Evolutionary conservation across 1,140 invertebrate genomes (phyloP), one percentile per base, ranked within the genome.

Genomic region (Eurosta solidaginis): DNA sequence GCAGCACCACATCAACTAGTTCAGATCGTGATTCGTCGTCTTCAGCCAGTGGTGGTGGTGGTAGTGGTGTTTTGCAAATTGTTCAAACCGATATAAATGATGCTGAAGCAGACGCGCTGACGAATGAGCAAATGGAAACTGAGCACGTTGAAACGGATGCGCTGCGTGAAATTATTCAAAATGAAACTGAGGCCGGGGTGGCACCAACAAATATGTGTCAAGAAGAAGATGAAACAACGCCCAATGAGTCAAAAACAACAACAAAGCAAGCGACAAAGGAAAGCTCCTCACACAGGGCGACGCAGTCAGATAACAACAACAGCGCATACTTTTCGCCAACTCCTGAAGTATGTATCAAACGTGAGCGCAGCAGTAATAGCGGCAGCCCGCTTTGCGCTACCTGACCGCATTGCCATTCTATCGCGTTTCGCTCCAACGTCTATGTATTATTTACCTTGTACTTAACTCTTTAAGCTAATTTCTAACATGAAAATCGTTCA

Each of bases 1-100:
- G 79, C 76, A 81, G 80, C 76, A 80, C 80, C 12, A 76, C 79
- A 7, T 79, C 79, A 14, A 75, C 74, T 17, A 44, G 40, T 40
- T 77, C 78, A 3, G 78, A 79, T 44, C 59, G 74, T 1, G 78
- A 79, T 22, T 79, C 78, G 4, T 42, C n/a, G n/a, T n/a, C n/a
- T n/a, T n/a, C 78, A 12, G 47, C 54, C 2, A 79, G 78, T 78
- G 78, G 78, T 10, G n/a, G 73, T 6, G 27, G 73, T 6, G 50
- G n/a, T n/a, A n/a, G n/a, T n/a, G n/a, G n/a, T n/a, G n/a, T n/a
- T 36, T 47, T 75, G 44, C 74, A 75, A 50, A 75, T 75, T 27
- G 74, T 50, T n/a, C 74, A 47, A 33, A 45, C 20, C n/a, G 59
- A 68, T n/a, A 10, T 68, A 12, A 33, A 20, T 68, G 77, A 78